Percentiles rank a stretch among this genome's conserved stretches.
Evolutionary conservation across 2,797 vertebrate species (phyloP).

Genomic region (Ibycter americanus): DNA sequence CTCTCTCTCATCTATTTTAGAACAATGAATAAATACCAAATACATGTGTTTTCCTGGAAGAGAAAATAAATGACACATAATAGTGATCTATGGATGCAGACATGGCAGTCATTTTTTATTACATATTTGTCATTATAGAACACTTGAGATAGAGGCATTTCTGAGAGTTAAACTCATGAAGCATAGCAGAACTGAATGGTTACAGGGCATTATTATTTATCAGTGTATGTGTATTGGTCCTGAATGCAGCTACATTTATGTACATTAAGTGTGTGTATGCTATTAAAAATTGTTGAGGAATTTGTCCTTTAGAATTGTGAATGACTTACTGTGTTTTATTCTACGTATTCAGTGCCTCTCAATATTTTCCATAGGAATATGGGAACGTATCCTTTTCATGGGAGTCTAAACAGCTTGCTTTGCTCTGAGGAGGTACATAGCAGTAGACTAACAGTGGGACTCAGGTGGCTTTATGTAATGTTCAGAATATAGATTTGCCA

Average conservation of each 20-base stretch:
- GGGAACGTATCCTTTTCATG: not conserved
- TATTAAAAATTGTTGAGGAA: not conserved
- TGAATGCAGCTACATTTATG: not conserved
- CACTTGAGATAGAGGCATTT: not conserved
- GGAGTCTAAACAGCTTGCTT: not conserved
- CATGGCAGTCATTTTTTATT: not conserved
- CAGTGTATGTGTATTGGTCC: not conserved
- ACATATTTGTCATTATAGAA: not conserved
- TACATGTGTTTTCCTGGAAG: not conserved
- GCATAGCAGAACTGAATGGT: not conserved
- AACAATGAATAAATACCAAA: slow-evolving; percentile 2
- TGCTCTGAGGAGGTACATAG: not conserved
- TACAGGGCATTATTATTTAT: not conserved
- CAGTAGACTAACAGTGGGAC: not conserved
- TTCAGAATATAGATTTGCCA: not conserved
- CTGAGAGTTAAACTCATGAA: not conserved
- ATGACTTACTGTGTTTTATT: not conserved
- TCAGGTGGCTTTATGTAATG: not conserved
- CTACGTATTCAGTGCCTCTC: not conserved
- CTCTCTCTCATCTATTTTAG: not conserved
- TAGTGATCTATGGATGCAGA: not conserved
- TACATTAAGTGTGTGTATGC: not conserved
- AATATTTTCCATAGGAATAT: not conserved
- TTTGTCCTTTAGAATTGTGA: not conserved
- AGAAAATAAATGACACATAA: not conserved